phyloP scores from a whole-genome alignment of 2,888 invertebrate genomes.

The Drosophila putrida region DNA sequence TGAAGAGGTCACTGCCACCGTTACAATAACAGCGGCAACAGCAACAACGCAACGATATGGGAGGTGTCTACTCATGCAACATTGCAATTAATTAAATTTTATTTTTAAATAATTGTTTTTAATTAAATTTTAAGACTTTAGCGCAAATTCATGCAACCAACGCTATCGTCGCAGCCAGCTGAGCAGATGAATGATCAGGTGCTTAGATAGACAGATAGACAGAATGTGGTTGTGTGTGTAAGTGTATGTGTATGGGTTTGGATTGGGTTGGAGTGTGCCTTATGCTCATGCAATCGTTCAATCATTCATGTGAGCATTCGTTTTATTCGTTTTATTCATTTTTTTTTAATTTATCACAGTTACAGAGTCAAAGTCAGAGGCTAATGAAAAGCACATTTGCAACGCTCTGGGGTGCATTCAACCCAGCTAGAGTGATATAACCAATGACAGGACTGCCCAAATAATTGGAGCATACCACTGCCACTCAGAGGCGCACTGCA shows the following conservation, averaged over 20 bases:
- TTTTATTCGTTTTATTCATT: neutral
- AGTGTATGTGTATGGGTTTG: neutral
- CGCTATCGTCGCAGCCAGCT: neutral
- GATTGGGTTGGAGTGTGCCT: slow-evolving; percentile 43
- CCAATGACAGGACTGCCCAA: slow-evolving; percentile 69
- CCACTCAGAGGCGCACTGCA: slow-evolving; percentile 71
- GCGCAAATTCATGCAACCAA: slow-evolving; percentile 70
- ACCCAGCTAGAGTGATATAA: slow-evolving; percentile 66
- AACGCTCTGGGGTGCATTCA: slow-evolving; percentile 65
- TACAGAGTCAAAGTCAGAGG: slow-evolving; percentile 57
- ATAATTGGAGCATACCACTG: slow-evolving; percentile 77
- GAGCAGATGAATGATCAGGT: slow-evolving; percentile 54
- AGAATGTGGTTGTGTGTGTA: slow-evolving; percentile 16
- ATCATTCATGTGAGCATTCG: slow-evolving; percentile 53
- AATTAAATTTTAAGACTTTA: slow-evolving; percentile 72
- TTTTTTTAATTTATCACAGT: slow-evolving; percentile 18
- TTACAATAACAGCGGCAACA: slow-evolving; percentile 54
- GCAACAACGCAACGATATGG: slow-evolving; percentile 26
- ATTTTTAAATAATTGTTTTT: slow-evolving; percentile 79
- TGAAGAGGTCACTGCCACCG: slow-evolving; percentile 76
- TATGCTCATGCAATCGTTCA: slow-evolving; percentile 72
- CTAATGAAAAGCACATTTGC: slow-evolving; percentile 58
- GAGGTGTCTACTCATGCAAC: slow-evolving; percentile 72
- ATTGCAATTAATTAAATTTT: slow-evolving; percentile 80
- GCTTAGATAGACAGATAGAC: slow-evolving; percentile 21